Evolutionary conservation across 1,140 invertebrate species (phyloP), one percentile per base, ranked within the genome.

Genomic region (Zaprionus ghesquierei): DNA sequence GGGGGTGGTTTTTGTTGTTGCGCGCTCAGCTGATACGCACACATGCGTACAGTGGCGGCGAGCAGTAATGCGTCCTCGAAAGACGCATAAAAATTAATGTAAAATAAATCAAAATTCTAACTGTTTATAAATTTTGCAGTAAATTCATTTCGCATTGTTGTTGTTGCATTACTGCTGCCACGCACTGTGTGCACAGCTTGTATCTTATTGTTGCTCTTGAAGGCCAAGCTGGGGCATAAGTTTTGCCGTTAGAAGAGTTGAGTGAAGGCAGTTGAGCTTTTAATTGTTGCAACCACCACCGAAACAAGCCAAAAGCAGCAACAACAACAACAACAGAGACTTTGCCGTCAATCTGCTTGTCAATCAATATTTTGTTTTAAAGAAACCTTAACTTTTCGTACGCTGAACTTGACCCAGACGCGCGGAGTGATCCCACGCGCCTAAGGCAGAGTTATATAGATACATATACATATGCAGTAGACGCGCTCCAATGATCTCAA

Each of bases 371-470:
- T 54, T 25, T 10, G 27, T 15, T 25, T 25, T 46, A 8, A 53
- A 31, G 46, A 63, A 50, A 31, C 29, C 27, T 27, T 53, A 38
- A 69, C 27, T 22, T 38, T 50, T 58, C n/a, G 10, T 58, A 9
- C 13, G 5, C 23, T 87, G 79, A 82, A 79, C 82, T 87, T 82
- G 79, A 87, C 79, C 82, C 76, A 79, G 61, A 64, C 50, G 54
- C 49, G 60, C 65, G 61, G 51, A 38, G 23, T 27, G 49, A 63
- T 56, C 22, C 46, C 59, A 62, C 59, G 15, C 35, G 18, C 8
- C 25, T n/a, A 0, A 51, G 59, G 25, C 38, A 23, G 20, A 8
- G n/a, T 18, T 18, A 22, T 10, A 31, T 31, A 51, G n/a, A 51
- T 51, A 22, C 2, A 27, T n/a, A 51, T 10, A n/a, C n/a, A n/a